These are phyloP conservation scores for Malachius bipustulatus DNA, from an alignment of 2,888 invertebrate species.

Conservation along the genomic window DNA sequence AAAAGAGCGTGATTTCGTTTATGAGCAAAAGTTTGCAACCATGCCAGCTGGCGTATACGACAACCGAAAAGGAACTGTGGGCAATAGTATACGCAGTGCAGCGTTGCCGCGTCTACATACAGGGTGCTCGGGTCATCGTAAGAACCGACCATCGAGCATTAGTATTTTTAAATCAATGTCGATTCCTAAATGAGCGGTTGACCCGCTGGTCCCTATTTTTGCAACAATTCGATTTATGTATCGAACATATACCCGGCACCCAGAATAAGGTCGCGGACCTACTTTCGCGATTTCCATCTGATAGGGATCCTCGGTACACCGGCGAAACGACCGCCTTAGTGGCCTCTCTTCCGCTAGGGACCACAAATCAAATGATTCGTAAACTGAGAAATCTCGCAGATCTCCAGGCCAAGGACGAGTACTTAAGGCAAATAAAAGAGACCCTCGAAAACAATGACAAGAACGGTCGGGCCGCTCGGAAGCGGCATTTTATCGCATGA, in stretches of 20 bases:
- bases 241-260: conserved; percentile 10
- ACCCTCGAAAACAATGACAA: too few species aligned
- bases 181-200: conserved; percentile 10
- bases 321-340: too few species aligned
- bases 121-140: conserved; percentile 1
- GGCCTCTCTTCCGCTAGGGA: too few species aligned
- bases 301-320: too few species aligned
- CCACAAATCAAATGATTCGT: too few species aligned
- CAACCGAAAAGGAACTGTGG: conserved; percentile 8
- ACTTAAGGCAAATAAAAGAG: too few species aligned
- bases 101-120: conserved; percentile 4
- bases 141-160: conserved; percentile 13
- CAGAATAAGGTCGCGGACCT: conserved; percentile 13
- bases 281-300: conserved; percentile 12
- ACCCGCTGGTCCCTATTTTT: conserved; percentile 12
- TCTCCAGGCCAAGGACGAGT: too few species aligned
- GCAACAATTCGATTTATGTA: conserved; percentile 11
- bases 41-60: conserved; percentile 3
- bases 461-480: too few species aligned
- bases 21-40: neutral
- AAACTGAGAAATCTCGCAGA: too few species aligned
- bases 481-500: too few species aligned
- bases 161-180: conserved; percentile 11
- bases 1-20: conserved; percentile 3
- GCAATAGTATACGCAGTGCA: conserved; percentile 6